Percentiles rank a stretch among this genome's conserved stretches.
phyloP scores from a whole-genome alignment of 2,797 vertebrate species.

The Enteromius argenteus region DNA sequence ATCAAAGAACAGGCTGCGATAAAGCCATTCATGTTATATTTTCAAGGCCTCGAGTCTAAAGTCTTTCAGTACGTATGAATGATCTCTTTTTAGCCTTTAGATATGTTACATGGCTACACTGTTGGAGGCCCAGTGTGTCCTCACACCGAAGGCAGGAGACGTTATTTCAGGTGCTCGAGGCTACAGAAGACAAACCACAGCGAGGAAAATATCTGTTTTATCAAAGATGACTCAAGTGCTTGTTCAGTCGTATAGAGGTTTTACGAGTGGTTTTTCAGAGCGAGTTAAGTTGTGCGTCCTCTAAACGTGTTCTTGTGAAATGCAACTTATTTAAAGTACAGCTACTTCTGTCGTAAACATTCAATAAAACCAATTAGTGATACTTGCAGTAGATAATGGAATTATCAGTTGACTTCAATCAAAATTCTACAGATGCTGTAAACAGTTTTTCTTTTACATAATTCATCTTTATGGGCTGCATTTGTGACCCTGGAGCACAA shows the following conservation, averaged over 20 bases:
- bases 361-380: neutral
- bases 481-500: no score
- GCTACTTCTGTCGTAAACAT: neutral
- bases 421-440: neutral
- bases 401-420: neutral
- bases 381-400: neutral
- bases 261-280: constrained; percentile 17
- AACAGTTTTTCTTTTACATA: neutral
- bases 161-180: constrained; percentile 45
- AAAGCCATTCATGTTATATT: constrained; percentile 20
- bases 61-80: constrained; percentile 41
- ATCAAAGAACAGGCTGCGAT: neutral
- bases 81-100: constrained; percentile 39
- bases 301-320: neutral
- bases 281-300: neutral
- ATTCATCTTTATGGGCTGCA: neutral
- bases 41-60: constrained; percentile 23
- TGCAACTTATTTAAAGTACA: neutral
- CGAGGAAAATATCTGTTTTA: neutral
- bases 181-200: neutral
- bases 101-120: constrained; percentile 47
- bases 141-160: constrained; percentile 25
- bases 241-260: constrained; percentile 23
- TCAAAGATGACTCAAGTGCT: constrained; percentile 34
- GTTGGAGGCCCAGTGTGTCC: constrained; percentile 21